These are phyloP conservation scores for Glaucopsyche alexis DNA, from an alignment of 2,888 invertebrate genomes.

Conservation along the genomic window DNA sequence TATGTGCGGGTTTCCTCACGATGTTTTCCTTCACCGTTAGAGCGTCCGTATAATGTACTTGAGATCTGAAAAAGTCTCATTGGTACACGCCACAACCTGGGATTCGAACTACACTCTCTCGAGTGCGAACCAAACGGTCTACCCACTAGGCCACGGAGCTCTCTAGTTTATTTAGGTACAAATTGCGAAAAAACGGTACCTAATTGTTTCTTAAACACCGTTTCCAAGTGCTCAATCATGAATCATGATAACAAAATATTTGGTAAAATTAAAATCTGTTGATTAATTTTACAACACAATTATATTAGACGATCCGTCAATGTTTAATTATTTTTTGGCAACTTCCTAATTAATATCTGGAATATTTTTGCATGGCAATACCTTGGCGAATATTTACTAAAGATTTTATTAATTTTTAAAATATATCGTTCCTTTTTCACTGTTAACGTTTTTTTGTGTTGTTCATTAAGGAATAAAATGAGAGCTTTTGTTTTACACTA, in stretches of 20 bases:
- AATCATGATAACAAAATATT: neutral
- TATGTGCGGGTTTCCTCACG: no score
- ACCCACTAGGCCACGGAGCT: no score
- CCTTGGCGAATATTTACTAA: neutral
- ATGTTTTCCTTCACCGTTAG: no score
- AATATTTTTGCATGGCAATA: neutral
- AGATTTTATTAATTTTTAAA: neutral
- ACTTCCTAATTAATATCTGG: neutral
- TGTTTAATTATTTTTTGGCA: neutral
- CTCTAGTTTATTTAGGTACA: no score
- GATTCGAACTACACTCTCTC: no score
- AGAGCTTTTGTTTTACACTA: no score
- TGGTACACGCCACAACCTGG: no score
- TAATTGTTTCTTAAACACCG: neutral
- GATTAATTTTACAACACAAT: neutral
- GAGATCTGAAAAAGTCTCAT: no score
- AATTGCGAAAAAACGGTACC: conserved; percentile 18
- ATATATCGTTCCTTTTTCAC: neutral
- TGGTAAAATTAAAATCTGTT: neutral
- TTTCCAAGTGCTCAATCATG: neutral
- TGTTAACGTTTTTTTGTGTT: no score
- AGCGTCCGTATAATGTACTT: no score
- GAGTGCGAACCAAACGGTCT: no score
- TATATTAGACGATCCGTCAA: neutral
- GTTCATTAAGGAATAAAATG: no score